A percentile compares a stretch with the other conserved stretches of the same genome.
Conservation (phyloP, 2,113 vertebrate genomes). For the Stomatorhinus ivindoensis region DNA sequence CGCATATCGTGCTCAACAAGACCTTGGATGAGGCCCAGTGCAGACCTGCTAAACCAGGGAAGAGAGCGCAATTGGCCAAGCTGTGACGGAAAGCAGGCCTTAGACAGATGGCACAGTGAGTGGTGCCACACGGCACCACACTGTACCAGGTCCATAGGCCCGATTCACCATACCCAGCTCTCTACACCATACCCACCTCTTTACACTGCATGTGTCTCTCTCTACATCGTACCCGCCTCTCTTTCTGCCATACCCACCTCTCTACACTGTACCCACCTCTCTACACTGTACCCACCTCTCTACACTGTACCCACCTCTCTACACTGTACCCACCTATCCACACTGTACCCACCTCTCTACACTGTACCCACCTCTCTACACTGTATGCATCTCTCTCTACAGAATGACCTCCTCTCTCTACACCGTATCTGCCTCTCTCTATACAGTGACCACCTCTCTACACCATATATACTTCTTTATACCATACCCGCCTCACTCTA, state of each 20-base stretch:
- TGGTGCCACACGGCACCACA: background rate
- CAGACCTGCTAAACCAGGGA: background rate
- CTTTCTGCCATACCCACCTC: background rate
- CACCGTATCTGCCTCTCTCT: no score
- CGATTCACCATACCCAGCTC: background rate
- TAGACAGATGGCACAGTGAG: background rate
- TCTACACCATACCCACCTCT: background rate
- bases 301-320: no score
- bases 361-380: background rate
- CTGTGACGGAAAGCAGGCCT: background rate
- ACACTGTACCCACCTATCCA: no score
- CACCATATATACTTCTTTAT: background rate
- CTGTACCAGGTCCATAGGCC: background rate
- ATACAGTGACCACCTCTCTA: background rate
- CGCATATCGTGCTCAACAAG: background rate
- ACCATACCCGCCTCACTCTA: background rate
- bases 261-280: background rate
- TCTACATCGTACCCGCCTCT: background rate
- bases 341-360: background rate
- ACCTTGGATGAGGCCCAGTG: background rate
- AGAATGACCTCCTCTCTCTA: no score
- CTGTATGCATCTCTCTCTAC: no score
- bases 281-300: background rate
- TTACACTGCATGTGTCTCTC: background rate
- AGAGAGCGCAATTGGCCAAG: background rate